Evolutionary conservation across 1,140 invertebrate species (phyloP).

Genomic region (Caenorhabditis inopinata): DNA sequence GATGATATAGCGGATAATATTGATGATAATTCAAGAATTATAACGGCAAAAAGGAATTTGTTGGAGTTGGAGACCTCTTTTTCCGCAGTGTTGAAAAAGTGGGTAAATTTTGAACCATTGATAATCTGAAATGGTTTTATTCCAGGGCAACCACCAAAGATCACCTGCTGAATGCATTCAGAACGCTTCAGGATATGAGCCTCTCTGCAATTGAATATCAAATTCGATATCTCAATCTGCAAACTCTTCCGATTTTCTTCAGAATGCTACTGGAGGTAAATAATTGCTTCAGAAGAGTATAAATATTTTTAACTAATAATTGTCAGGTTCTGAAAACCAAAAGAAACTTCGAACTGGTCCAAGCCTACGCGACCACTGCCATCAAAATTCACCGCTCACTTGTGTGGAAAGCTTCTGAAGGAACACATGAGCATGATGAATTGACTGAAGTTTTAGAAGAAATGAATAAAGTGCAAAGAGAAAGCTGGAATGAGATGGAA

Average conservation of each 20-base stretch:
- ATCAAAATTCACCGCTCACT: slow-evolving; percentile 76
- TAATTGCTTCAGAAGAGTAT: neutral
- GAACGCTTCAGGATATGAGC: slow-evolving; percentile 78
- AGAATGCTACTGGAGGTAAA: slow-evolving; percentile 74
- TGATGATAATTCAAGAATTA: slow-evolving; percentile 59
- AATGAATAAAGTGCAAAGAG: neutral
- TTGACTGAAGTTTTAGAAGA: slow-evolving; percentile 18
- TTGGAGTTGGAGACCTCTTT: slow-evolving; percentile 52
- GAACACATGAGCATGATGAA: neutral
- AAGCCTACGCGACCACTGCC: slow-evolving; percentile 87
- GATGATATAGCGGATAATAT: slow-evolving; percentile 56
- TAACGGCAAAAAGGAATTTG: slow-evolving; percentile 46
- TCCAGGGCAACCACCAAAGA: slow-evolving; percentile 51
- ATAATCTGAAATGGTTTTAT: slow-evolving; percentile 8
- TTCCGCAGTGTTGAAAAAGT: neutral
- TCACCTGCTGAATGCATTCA: slow-evolving; percentile 69
- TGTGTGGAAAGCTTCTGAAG: neutral
- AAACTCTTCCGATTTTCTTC: slow-evolving; percentile 74
- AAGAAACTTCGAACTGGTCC: slow-evolving; percentile 84
- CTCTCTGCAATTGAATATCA: slow-evolving; percentile 86
- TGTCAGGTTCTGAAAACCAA: slow-evolving; percentile 72
- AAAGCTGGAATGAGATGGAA: slow-evolving; percentile 20
- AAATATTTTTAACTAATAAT: neutral
- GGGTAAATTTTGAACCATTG: neutral
- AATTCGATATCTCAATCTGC: slow-evolving; percentile 68